Evolutionary conservation across 1,140 invertebrate species (phyloP), one percentile per base, ranked within the genome.

Genomic region (Lethrus apterus): DNA sequence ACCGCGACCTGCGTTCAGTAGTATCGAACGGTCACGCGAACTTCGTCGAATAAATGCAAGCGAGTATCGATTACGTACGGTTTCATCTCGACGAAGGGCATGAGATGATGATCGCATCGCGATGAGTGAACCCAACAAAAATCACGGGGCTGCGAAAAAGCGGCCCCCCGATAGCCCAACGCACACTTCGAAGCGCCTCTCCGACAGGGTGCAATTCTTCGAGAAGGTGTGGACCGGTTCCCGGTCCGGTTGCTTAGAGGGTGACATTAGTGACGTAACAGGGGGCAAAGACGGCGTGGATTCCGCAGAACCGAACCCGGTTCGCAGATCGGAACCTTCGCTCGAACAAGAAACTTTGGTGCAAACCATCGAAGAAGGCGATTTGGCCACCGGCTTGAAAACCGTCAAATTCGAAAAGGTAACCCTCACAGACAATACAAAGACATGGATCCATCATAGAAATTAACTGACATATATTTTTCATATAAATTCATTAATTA

Each of bases 171-270:
- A 44, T 21, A 57, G 52, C 48, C 58, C 48, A 29, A 56, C 60
- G 10, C 50, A 55, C 11, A 58, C 61, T 51, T 44, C 42, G 1
- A 65, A 65, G 58, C 69, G 77, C 30, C 71, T 86, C 9, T 70
- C 75, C 30, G 80, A 86, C 52, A 75, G 79, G 56, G 83, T 88
- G 44, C 79, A 70, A 40, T 85, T 85, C 63, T 87, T 83, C 64
- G 85, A 89, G 56, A 79, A 82, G 65, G 74, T 86, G 14, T 86
- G 82, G 80, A 74, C 75, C 15, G 75, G 77, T 13, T 17, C 36
- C 21, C 44, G 33, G 7, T 63, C 66, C 24, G 71, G 71, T 46
- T 58, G 62, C 20, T 31, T 47, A 10, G 61, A 60, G n/a, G n/a
- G n/a, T n/a, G n/a, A n/a, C n/a, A n/a, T n/a, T n/a, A n/a, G n/a